Evolutionary conservation across 2,888 invertebrate species (phyloP), one percentile per base, ranked within the genome.

Genomic region (Hydroisotoma schaefferi): DNA sequence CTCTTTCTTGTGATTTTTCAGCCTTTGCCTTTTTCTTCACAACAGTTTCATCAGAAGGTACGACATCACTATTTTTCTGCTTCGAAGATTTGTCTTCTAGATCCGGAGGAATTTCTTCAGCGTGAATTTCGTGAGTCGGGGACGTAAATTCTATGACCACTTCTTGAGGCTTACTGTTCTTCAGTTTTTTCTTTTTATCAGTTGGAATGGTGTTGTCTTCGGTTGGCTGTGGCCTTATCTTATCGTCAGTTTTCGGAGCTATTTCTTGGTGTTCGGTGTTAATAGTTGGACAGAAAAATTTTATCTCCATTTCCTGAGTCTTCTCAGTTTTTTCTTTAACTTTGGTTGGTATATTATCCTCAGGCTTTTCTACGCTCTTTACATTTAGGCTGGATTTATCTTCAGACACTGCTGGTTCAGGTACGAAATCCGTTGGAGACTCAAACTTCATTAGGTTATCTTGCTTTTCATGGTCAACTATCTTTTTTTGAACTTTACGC

Each of bases 111-210:
- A 8, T 4, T 40, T 40, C 40, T 40, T 44, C 12, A 20, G 44
- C 46, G 5, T 23, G 12, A 4, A 28, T 20, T 2, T 3, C 18
- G 2, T 53, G 25, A 3, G n/a, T 20, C 3, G 53, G 53, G 18
- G 43, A 29, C n/a, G 23, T 23, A 28, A 28, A 53, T 26, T 53
- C 20, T 15, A 53, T 53, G n/a, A 12, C 23, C 23, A 20, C 10
- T 3, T 40, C 8, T 25, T 38, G 53, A 26, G 40, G 23, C 29
- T 53, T 38, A 8, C 20, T 23, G 2, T 53, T 33, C 25, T 53
- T 53, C 23, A 3, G n/a, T 26, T 38, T 37, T 33, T 40, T 53
- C 20, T 28, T 49, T n/a, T n/a, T n/a, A n/a, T n/a, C n/a, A n/a
- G n/a, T n/a, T n/a, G n/a, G n/a, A n/a, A n/a, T n/a, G n/a, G n/a